Base-by-base conservation (phyloP, 1,140 invertebrate genomes). In the Thrips palmi region DNA sequence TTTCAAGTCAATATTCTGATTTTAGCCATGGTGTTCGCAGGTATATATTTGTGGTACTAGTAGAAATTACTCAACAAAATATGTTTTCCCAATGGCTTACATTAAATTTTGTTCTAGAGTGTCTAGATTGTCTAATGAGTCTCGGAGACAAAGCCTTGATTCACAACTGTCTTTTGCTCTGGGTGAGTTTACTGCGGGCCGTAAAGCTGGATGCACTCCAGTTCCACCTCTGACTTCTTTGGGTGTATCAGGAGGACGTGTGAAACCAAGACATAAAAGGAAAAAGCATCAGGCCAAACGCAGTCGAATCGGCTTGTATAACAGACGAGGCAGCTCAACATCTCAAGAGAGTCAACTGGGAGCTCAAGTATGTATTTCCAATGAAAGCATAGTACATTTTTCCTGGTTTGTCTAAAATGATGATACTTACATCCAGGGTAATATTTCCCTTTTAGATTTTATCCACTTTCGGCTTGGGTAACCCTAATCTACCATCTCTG, bases 131-230 rank as follows among this genome's bases (percentile, higher is more conserved):
- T 83, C 79, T 0, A 77, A 85, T 2, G 80, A 84, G 52, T 83
- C 78, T 0, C 62, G 81, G 17, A 62, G 80, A 25, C 82, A 86
- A 52, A 86, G 82, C 0, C 64, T 83, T 4, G 83, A 88, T 51
- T 86, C 82, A n/a, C n/a, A n/a, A n/a, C n/a, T n/a, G n/a, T n/a
- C n/a, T n/a, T n/a, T n/a, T n/a, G n/a, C n/a, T n/a, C n/a, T n/a
- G n/a, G n/a, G n/a, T n/a, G n/a, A n/a, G n/a, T n/a, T n/a, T n/a
- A n/a, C n/a, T n/a, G n/a, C n/a, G n/a, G n/a, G n/a, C n/a, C n/a
- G n/a, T n/a, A n/a, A n/a, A n/a, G n/a, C n/a, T n/a, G n/a, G n/a
- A n/a, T n/a, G n/a, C n/a, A n/a, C n/a, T n/a, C n/a, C n/a, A n/a
- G n/a, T n/a, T n/a, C n/a, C n/a, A n/a, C n/a, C n/a, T n/a, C n/a